Base-by-base conservation (phyloP, 1,140 invertebrate genomes). In the Chymomyza costata region DNA sequence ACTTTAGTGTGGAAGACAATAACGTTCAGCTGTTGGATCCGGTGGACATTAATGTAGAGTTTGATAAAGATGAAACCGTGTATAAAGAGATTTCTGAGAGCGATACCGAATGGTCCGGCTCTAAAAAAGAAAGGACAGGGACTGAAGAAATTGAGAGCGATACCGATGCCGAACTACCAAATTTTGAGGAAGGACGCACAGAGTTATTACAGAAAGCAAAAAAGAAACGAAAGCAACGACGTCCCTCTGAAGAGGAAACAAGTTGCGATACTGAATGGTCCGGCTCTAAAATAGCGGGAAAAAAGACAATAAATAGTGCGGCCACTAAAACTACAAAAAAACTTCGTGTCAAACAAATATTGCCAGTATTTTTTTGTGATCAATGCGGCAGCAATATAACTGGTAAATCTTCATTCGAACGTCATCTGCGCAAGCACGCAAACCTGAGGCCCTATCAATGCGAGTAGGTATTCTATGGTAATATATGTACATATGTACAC, bases 381-480 rank as follows among this genome's bases (percentile, higher is more conserved):
- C 73, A 78, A 15, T 78, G 73, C 30, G 73, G 73, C 2, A 64
- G 51, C 13, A 67, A 80, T 31, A 49, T 78, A 0, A 65, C 59
- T 0, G 74, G 73, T 10, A 73, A 73, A 10, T 54, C 74, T 1
- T 62, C 74, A 5, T 78, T 78, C 32, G 73, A 78, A 17, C 74
- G 73, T 2, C 73, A 80, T 49, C 44, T 74, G 45, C 59, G 74
- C 7, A 81, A 69, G n/a, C 73, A 80, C 14, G 76, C 50, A 19
- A 74, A 74, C 0, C 60, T 80, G 1, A 53, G 73, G 6, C 74
- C 74, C n/a, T 80, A 54, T 28, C 64, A 69, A 35, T 80, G 73
- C 73, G 60, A 74, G 73, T 80, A 51, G 56, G 74, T 16, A 8
- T 2, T 25, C 17, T 1, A 37, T 15, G 0, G 0, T 14, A 11